Conservation (phyloP, 1,140 invertebrate genomes). For the Bombyx mandarina region DNA sequence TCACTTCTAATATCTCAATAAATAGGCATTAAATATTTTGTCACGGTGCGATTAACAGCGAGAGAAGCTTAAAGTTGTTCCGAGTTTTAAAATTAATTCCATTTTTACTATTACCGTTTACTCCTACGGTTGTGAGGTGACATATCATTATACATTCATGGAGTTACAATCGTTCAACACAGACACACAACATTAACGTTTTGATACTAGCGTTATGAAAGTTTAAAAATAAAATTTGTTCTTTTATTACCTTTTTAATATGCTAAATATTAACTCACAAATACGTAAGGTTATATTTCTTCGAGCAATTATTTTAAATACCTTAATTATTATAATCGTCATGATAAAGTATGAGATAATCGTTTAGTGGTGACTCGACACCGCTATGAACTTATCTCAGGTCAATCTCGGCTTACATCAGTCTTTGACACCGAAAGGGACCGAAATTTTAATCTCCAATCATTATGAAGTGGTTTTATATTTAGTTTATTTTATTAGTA, state of each 20-base stretch:
- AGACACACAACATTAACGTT: too few species aligned
- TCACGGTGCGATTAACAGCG: slow-evolving; percentile 28
- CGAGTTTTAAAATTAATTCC: slow-evolving; percentile 50
- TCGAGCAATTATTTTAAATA: slow-evolving; percentile 4
- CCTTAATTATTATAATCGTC: slow-evolving; percentile 6
- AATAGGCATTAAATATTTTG: slow-evolving; percentile 33
- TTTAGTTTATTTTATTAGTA: too few species aligned
- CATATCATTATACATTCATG: slow-evolving; percentile 25
- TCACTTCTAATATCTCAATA: slow-evolving; percentile 20
- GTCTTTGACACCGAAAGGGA: too few species aligned
- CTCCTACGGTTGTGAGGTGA: slow-evolving; percentile 30
- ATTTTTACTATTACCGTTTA: slow-evolving; percentile 38
- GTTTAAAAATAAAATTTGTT: slow-evolving; percentile 22
- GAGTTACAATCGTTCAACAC: slow-evolving; percentile 1
- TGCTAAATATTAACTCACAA: slow-evolving; percentile 14
- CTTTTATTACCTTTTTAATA: slow-evolving; percentile 14
- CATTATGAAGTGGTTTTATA: too few species aligned
- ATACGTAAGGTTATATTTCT: slow-evolving; percentile 2
- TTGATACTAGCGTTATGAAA: slow-evolving; percentile 14
- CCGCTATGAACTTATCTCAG: not conserved
- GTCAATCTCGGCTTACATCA: too few species aligned
- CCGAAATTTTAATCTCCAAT: too few species aligned
- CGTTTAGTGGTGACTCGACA: not conserved
- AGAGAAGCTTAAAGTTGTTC: slow-evolving; percentile 30
- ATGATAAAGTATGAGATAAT: slow-evolving; percentile 1